phyloP scores from a whole-genome alignment of 2,888 invertebrate species.

The Drosophila melanosoma region DNA sequence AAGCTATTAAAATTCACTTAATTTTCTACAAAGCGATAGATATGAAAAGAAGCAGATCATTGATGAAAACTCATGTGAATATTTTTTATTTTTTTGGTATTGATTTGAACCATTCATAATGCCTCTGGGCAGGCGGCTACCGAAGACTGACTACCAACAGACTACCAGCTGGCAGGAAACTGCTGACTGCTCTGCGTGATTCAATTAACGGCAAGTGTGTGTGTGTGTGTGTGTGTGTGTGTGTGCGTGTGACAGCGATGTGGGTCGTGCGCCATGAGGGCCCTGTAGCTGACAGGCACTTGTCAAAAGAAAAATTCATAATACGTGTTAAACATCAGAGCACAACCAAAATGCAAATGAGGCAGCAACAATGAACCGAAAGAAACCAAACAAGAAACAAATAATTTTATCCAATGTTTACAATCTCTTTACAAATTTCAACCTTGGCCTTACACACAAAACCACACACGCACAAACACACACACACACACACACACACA shows the following conservation, averaged over 20 bases:
- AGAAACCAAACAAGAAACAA: constrained; percentile 42
- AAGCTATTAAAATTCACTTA: constrained; percentile 71
- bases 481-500: constrained; percentile 6
- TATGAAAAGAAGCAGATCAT: constrained; percentile 40
- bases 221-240: background rate
- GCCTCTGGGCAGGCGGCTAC: constrained; percentile 53
- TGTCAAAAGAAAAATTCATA: constrained; percentile 75
- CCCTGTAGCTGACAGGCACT: constrained; percentile 66
- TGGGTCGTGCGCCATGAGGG: constrained; percentile 67
- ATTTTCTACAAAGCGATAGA: constrained; percentile 52
- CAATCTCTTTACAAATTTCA: constrained; percentile 79
- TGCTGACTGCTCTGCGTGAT: constrained; percentile 41
- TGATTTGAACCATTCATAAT: constrained; percentile 43
- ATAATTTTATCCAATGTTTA: constrained; percentile 73
- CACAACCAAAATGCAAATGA: constrained; percentile 69
- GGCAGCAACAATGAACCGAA: constrained; percentile 37
- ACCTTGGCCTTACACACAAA: constrained; percentile 75
- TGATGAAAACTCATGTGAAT: constrained; percentile 13
- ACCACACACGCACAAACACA: constrained; percentile 10
- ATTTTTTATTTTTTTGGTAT: background rate
- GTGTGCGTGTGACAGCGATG: constrained; percentile 41
- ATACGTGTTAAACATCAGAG: constrained; percentile 66
- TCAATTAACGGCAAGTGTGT: constrained; percentile 65
- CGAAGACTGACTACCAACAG: constrained; percentile 23
- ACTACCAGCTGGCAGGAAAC: constrained; percentile 42